Conservation (phyloP, 1,140 invertebrate genomes). For the Spodoptera litura region DNA sequence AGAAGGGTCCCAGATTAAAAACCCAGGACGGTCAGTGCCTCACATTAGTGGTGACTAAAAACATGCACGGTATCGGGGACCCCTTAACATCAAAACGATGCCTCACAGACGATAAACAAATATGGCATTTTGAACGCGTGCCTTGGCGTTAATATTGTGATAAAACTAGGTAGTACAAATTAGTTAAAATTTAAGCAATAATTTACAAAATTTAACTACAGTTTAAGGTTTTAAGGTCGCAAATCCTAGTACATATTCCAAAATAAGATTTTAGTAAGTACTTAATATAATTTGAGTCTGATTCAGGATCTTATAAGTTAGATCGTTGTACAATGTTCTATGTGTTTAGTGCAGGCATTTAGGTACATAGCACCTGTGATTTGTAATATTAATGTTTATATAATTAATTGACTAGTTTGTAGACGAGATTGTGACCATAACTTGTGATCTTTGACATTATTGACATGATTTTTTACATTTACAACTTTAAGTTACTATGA, state of each 20-base stretch:
- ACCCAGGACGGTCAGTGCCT: constrained; percentile 71
- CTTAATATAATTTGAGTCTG: constrained; percentile 35
- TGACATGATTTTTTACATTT: constrained; percentile 1
- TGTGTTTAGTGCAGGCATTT: constrained; percentile 15
- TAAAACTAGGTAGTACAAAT: constrained; percentile 56
- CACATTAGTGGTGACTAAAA: constrained; percentile 60
- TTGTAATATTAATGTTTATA: constrained; percentile 39
- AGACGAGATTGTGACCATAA: constrained; percentile 7
- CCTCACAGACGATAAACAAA: constrained; percentile 68
- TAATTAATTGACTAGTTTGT: constrained; percentile 25
- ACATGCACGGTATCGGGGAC: constrained; percentile 60
- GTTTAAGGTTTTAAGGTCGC: neutral
- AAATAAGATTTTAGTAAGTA: constrained; percentile 33
- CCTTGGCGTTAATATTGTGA: constrained; percentile 76
- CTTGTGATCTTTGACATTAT: constrained; percentile 42
- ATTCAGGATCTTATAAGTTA: constrained; percentile 3
- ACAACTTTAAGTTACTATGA: constrained; percentile 3
- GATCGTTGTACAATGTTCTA: constrained; percentile 14
- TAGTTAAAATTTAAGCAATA: constrained; percentile 13
- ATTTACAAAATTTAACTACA: neutral
- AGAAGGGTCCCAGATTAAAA: constrained; percentile 77
- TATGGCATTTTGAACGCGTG: constrained; percentile 83
- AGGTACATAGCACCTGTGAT: constrained; percentile 47
- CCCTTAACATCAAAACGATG: constrained; percentile 71
- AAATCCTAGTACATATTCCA: constrained; percentile 8